Base-by-base conservation (phyloP, 92 coral and sea anemone genomes). In the Zoanthus sociatus region DNA sequence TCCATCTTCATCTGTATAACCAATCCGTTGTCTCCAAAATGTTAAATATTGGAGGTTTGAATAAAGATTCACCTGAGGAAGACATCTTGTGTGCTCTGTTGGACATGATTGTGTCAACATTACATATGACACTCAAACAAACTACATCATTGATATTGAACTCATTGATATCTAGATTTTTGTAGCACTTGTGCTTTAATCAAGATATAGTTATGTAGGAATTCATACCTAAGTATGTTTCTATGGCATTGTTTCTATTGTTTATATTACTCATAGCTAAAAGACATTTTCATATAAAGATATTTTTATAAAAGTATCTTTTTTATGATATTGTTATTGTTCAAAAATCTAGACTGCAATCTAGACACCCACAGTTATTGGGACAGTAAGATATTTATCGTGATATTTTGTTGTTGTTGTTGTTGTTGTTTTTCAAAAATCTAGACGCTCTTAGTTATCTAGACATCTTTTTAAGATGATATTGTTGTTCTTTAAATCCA, bases 121-220 rank as follows among this genome's bases (percentile, higher is more conserved):
- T 16, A 33, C 76, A 54, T 90, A 73, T 87, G 90, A 93, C 88
- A 87, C 87, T 30, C 91, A 93, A 85, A 33, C 93, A 79, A 31
- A 75, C 32, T 90, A 90, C 33, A 30, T 92, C 14, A 92, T 92
- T 79, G 94, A 90, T 83, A 86, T 89, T 60, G 89, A 86, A 53
- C 64, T 54, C 15, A 11, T 72, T 11, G 12, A 71, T 33, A 71
- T 33, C 32, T 45, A 75, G 79, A 55, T 30, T 58, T 16, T 58
- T 61, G 68, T 61, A 61, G 68, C 68, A 61, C 68, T 61, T 61
- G 68, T 61, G 68, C 68, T 61, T 61, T 17, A 16, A 61, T 61
- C 6, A 61, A 61, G 75, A 70, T 70, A 70, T 70, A 70, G 48
- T 32, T 32, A 70, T 70, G 75, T 31, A 70, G 47, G 75, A 70